phyloP scores from a whole-genome alignment of 2,888 invertebrate species.

The Pheosia gnoma region DNA sequence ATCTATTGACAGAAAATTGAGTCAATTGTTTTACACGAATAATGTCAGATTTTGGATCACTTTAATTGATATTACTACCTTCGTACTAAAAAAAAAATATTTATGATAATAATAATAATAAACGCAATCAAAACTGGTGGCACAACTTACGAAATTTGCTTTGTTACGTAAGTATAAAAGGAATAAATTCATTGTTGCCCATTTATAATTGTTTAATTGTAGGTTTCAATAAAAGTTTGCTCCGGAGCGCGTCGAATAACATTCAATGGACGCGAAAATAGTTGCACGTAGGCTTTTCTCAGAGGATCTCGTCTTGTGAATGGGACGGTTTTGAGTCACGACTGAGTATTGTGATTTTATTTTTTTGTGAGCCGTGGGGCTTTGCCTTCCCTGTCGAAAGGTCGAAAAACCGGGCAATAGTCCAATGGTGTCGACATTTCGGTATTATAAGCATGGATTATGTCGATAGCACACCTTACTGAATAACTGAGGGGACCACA shows the following conservation, averaged over 20 bases:
- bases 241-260: slow-evolving; percentile 34
- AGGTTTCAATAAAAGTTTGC: slow-evolving; percentile 30
- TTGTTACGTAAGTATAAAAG: not conserved
- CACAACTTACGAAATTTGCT: not conserved
- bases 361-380: slow-evolving; percentile 67
- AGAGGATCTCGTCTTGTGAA: slow-evolving; percentile 63
- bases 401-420: slow-evolving; percentile 52
- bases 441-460: not conserved
- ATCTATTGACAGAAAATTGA: slow-evolving; percentile 49
- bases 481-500: no score
- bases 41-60: no score
- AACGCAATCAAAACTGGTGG: not conserved
- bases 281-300: slow-evolving; percentile 72
- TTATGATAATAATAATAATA: not conserved
- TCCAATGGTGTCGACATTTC: slow-evolving; percentile 42
- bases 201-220: slow-evolving; percentile 33
- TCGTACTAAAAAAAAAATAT: no score
- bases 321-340: slow-evolving; percentile 66
- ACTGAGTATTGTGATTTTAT: slow-evolving; percentile 54
- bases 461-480: no score
- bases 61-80: no score
- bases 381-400: slow-evolving; percentile 75
- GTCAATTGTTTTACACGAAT: not conserved
- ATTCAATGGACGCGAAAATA: slow-evolving; percentile 56
- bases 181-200: not conserved